Evolutionary conservation across 2,113 vertebrate genomes (phyloP).

Genomic region (Cisticola juncidis): DNA sequence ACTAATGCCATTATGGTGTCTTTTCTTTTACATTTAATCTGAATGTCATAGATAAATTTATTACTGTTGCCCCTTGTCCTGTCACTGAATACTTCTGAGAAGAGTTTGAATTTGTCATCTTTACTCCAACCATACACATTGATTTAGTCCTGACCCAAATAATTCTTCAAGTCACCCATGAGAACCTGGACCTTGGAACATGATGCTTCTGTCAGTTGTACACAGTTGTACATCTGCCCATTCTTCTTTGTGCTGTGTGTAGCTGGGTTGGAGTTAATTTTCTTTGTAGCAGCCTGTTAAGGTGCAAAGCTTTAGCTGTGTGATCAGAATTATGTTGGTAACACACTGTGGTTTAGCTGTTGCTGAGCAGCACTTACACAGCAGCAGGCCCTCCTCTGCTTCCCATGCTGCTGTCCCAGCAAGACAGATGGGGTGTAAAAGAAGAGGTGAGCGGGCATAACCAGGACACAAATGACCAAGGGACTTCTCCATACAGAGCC

Average conservation of each 20-base stretch:
- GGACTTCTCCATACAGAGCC: neutral
- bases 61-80: neutral
- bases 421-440: neutral
- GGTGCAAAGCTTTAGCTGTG: neutral
- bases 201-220: neutral
- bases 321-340: neutral
- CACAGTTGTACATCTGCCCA: neutral
- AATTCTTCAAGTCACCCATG: neutral
- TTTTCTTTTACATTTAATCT: neutral
- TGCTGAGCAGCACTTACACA: neutral
- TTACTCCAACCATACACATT: neutral
- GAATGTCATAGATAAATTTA: neutral
- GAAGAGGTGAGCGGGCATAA: neutral
- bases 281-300: neutral
- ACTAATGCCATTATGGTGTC: neutral
- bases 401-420: accelerated
- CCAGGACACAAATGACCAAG: neutral
- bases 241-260: neutral
- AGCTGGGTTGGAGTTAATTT: neutral
- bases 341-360: neutral
- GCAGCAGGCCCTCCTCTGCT: neutral
- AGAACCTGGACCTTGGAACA: neutral
- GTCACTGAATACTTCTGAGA: neutral
- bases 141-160: accelerated
- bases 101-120: neutral